A percentile compares a stretch with the other conserved stretches of the same genome.
phyloP scores from a whole-genome alignment of 1,140 invertebrate genomes.

The Drosophila kohkoa region DNA sequence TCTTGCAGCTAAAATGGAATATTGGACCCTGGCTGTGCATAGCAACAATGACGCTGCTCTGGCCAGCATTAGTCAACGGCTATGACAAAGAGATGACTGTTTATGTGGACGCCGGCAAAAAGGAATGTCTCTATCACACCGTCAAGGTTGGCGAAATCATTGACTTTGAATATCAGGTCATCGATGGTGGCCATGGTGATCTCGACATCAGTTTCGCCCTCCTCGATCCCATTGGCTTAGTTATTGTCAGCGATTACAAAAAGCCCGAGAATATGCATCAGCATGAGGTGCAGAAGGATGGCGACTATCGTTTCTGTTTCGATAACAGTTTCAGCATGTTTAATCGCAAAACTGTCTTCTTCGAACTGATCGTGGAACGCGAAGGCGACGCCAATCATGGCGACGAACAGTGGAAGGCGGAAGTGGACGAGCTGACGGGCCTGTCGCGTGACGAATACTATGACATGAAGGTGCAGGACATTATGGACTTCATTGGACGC shows the following conservation, averaged over 20 bases:
- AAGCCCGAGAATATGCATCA: slow-evolving; percentile 90
- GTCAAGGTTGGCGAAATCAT: slow-evolving; percentile 87
- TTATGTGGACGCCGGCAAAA: slow-evolving; percentile 88
- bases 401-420: slow-evolving; percentile 86
- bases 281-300: slow-evolving; percentile 86
- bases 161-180: slow-evolving; percentile 92
- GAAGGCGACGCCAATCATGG: slow-evolving; percentile 84
- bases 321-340: slow-evolving; percentile 93
- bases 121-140: slow-evolving; percentile 90
- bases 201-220: slow-evolving; percentile 91
- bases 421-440: slow-evolving; percentile 79
- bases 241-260: slow-evolving; percentile 89
- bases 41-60: slow-evolving; percentile 1
- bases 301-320: slow-evolving; percentile 93
- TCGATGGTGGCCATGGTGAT: slow-evolving; percentile 91
- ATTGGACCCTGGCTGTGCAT: slow-evolving; percentile 8
- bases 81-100: slow-evolving; percentile 89
- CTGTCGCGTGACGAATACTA: slow-evolving; percentile 86
- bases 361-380: slow-evolving; percentile 90
- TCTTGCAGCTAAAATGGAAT: background rate
- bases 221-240: slow-evolving; percentile 87
- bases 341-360: slow-evolving; percentile 92
- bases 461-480: slow-evolving; percentile 88
- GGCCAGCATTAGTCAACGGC: slow-evolving; percentile 16
- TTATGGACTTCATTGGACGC: slow-evolving; percentile 87